Percentiles rank a stretch among this genome's conserved stretches.
Conservation (phyloP, 2,888 invertebrate species). For the Chrysolina oricalcia region DNA sequence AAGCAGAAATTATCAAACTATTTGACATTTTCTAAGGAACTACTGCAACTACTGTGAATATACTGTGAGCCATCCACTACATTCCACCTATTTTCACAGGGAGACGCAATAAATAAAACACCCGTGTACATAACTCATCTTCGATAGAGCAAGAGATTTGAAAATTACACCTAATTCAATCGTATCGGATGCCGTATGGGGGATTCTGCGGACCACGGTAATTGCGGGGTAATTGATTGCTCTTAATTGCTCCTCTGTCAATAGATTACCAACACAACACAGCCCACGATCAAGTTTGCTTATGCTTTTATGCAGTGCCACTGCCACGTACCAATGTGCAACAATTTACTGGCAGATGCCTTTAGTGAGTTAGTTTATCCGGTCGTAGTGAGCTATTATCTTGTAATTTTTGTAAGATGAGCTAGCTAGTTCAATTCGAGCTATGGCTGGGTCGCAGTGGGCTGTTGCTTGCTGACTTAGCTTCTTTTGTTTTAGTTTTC, state of each 20-base stretch:
- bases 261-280: slow-evolving; percentile 55
- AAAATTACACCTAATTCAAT: slow-evolving; percentile 48
- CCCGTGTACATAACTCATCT: slow-evolving; percentile 22
- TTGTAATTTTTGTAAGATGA: not conserved
- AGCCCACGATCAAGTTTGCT: slow-evolving; percentile 49
- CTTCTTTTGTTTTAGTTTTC: too few relatives aligned
- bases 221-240: slow-evolving; percentile 60
- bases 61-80: not conserved
- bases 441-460: too few relatives aligned
- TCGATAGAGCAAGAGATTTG: slow-evolving; percentile 38
- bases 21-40: too few relatives aligned
- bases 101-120: slow-evolving; percentile 4
- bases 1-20: too few relatives aligned
- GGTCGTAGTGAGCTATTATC: not conserved
- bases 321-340: slow-evolving; percentile 39
- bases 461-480: too few relatives aligned
- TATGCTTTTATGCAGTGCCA: slow-evolving; percentile 46
- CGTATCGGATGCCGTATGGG: slow-evolving; percentile 48
- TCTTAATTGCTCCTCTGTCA: slow-evolving; percentile 60
- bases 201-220: slow-evolving; percentile 50
- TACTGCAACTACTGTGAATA: too few relatives aligned
- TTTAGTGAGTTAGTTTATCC: slow-evolving; percentile 16
- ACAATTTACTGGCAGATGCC: slow-evolving; percentile 38
- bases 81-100: not conserved
- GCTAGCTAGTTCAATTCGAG: not conserved